Evolutionary conservation across 2,113 vertebrate species (phyloP).

Genomic region (Pygathrix nemaeus): DNA sequence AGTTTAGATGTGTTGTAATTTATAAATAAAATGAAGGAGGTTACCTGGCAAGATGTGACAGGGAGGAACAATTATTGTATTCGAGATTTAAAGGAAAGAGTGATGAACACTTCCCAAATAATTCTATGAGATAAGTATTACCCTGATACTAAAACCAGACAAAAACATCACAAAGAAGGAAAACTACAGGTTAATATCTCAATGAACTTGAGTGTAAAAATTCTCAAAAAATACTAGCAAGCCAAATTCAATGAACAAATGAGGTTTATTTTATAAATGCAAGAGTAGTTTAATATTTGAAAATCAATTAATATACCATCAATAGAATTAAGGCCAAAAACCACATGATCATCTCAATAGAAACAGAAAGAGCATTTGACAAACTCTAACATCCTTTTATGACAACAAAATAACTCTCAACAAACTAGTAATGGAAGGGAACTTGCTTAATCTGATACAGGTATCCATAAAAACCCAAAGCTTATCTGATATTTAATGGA

Average conservation of each 20-base stretch:
- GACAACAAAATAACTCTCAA: conserved; percentile 29
- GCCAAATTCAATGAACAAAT: neutral
- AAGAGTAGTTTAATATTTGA: neutral
- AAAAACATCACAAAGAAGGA: neutral
- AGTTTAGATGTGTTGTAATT: conserved; percentile 59
- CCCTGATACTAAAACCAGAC: neutral
- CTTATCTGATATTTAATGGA: neutral
- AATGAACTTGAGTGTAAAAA: neutral
- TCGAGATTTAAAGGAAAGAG: neutral
- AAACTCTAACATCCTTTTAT: neutral
- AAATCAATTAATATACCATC: neutral
- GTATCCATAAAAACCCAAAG: neutral
- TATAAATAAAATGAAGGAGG: conserved; percentile 65
- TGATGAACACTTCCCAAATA: neutral
- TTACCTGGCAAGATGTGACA: conserved; percentile 1
- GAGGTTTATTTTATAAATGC: neutral
- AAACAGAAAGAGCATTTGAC: neutral
- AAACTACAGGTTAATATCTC: neutral
- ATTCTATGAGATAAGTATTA: neutral
- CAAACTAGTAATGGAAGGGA: neutral
- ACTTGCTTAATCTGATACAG: neutral
- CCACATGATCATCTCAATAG: neutral
- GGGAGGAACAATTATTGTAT: neutral
- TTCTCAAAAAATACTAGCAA: neutral
- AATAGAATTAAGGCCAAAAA: conserved; percentile 15